Percentiles rank a stretch among this genome's conserved stretches.
phyloP scores from a whole-genome alignment of 2,797 vertebrate species.

The Fistularia commersonii region DNA sequence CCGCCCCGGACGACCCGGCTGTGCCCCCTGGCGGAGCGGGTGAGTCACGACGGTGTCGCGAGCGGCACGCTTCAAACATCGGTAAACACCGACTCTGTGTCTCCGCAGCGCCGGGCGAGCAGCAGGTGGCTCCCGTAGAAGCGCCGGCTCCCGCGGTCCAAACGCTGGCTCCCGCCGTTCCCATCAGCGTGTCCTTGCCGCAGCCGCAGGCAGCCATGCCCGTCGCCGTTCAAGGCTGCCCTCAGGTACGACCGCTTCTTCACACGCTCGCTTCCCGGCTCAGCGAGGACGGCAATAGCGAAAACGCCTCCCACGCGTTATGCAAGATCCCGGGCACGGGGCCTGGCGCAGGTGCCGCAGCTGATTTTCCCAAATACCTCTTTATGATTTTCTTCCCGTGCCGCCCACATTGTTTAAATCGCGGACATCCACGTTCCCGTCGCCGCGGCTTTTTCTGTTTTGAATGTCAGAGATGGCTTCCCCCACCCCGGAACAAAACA shows the following conservation, averaged over 20 bases:
- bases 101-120: conserved; percentile 61
- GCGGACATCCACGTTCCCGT: too few species aligned
- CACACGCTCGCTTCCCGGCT: background rate
- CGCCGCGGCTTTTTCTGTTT: too few species aligned
- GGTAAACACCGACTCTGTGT: conserved; percentile 7
- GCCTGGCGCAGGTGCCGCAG: too few species aligned
- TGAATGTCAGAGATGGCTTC: too few species aligned
- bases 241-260: conserved; percentile 78
- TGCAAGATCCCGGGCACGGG: too few species aligned
- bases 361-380: too few species aligned
- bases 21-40: conserved; percentile 52
- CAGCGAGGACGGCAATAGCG: too few species aligned
- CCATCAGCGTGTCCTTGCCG: conserved; percentile 72
- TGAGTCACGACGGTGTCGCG: conserved; percentile 31
- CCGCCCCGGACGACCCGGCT: conserved; percentile 35
- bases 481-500: too few species aligned
- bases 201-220: conserved; percentile 77
- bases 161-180: conserved; percentile 52
- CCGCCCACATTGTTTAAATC: too few species aligned
- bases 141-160: conserved; percentile 61
- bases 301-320: too few species aligned
- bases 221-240: conserved; percentile 83
- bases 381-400: too few species aligned
- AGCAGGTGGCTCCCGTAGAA: conserved; percentile 69
- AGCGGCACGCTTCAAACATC: background rate